Evolutionary conservation across 2,888 invertebrate genomes (phyloP).

Genomic region (Mantis religiosa): DNA sequence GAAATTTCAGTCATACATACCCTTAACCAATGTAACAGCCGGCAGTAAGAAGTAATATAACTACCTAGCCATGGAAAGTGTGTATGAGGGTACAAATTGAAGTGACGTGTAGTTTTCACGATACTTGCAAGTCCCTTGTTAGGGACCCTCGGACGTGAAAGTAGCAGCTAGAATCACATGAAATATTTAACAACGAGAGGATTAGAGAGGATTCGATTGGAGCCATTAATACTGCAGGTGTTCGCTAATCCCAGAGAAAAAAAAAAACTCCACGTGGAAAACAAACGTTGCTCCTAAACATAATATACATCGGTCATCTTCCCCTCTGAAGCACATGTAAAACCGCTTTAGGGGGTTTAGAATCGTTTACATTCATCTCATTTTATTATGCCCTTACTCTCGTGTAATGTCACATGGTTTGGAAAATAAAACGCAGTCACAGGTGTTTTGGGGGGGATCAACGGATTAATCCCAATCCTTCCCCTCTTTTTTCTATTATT

Average conservation of each 20-base stretch:
- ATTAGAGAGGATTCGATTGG: background rate
- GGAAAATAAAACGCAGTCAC: background rate
- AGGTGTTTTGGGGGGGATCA: background rate
- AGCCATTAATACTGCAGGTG: background rate
- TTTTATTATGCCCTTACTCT: background rate
- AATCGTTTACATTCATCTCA: background rate
- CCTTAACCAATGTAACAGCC: too few relatives aligned
- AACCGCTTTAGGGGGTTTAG: background rate
- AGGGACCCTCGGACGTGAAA: background rate
- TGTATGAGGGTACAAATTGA: too few relatives aligned
- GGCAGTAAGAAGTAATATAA: too few relatives aligned
- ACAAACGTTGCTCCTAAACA: background rate
- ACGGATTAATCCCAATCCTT: background rate
- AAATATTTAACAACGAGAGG: background rate
- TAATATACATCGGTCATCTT: background rate
- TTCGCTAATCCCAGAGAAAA: background rate
- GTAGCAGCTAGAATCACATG: background rate
- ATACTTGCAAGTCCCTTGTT: too few relatives aligned
- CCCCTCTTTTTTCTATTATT: background rate
- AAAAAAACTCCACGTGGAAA: background rate
- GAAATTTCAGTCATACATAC: too few relatives aligned
- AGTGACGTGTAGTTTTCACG: too few relatives aligned
- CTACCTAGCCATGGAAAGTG: too few relatives aligned
- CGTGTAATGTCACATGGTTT: background rate
- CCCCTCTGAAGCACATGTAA: background rate